A percentile compares a stretch with the other conserved stretches of the same genome.
These are phyloP conservation scores for Drosophila acutilabella DNA, from an alignment of 2,888 invertebrate genomes.

Conservation along the genomic window DNA sequence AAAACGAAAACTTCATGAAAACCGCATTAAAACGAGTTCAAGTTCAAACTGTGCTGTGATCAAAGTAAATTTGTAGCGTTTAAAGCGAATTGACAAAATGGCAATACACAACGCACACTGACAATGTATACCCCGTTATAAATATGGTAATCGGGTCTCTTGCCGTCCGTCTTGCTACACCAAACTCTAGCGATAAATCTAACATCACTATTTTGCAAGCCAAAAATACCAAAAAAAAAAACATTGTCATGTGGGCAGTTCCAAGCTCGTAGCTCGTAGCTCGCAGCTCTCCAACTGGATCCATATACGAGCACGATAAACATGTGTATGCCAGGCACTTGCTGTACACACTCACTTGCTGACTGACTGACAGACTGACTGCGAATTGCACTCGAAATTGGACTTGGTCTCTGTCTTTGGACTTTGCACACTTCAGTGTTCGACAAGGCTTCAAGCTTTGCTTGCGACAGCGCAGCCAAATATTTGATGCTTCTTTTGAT, in stretches of 20 bases:
- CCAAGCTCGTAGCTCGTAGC: conserved; percentile 51
- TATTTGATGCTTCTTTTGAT: conserved; percentile 11
- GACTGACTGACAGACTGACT: conserved; percentile 48
- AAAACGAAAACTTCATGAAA: not conserved
- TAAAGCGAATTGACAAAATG: conserved; percentile 72
- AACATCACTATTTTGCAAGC: conserved; percentile 72
- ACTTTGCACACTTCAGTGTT: conserved; percentile 9
- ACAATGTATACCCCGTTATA: conserved; percentile 6
- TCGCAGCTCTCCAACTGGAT: conserved; percentile 40
- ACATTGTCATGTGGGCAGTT: conserved; percentile 69
- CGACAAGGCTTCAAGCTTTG: conserved; percentile 50
- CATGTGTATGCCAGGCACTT: conserved; percentile 77
- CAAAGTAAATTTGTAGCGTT: conserved; percentile 72
- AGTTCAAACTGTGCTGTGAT: conserved; percentile 56
- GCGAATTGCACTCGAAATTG: conserved; percentile 15
- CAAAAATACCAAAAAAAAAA: conserved; percentile 1
- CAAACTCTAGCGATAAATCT: conserved; percentile 67
- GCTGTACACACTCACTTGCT: conserved; percentile 65
- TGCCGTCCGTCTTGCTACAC: conserved; percentile 12
- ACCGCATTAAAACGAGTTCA: conserved; percentile 58
- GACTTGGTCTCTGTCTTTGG: conserved; percentile 36
- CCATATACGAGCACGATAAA: conserved; percentile 25
- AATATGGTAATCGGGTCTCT: conserved; percentile 26
- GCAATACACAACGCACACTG: conserved; percentile 57
- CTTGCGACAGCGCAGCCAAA: conserved; percentile 63